A percentile compares a stretch with the other conserved stretches of the same genome.
Evolutionary conservation across 2,797 vertebrate species (phyloP).

Genomic region (Scomberomorus guttatus): DNA sequence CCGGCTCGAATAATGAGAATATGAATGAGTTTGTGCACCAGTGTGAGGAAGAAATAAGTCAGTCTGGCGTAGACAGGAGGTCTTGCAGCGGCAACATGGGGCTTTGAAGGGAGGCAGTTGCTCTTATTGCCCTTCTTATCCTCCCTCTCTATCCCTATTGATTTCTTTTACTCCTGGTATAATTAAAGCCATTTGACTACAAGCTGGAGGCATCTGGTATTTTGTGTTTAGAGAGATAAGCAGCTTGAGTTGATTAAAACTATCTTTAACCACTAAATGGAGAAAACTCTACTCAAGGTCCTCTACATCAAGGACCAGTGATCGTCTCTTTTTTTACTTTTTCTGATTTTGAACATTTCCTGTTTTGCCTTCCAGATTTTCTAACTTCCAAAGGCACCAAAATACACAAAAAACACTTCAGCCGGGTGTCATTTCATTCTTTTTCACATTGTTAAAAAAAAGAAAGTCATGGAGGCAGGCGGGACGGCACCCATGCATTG

Average conservation of each 20-base stretch:
- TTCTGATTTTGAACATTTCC: neutral
- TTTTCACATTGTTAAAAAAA: neutral
- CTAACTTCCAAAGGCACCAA: neutral
- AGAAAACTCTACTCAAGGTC: neutral
- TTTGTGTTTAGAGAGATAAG: slow-evolving; percentile 3
- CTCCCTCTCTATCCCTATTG: slow-evolving; percentile 12
- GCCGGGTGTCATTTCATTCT: neutral
- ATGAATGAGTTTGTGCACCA: slow-evolving; percentile 26
- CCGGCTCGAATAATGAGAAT: slow-evolving; percentile 8
- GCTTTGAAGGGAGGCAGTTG: neutral
- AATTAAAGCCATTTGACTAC: slow-evolving; percentile 43
- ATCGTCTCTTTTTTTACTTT: neutral
- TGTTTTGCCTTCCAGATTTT: no score
- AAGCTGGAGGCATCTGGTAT: slow-evolving; percentile 20
- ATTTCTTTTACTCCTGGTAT: slow-evolving; percentile 32
- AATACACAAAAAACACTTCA: neutral
- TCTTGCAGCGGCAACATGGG: neutral
- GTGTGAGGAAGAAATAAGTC: slow-evolving; percentile 22
- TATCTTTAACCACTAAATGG: slow-evolving; percentile 14
- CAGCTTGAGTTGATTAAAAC: slow-evolving; percentile 31
- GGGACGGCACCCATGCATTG: neutral
- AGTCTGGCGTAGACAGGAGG: neutral
- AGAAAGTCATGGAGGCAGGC: neutral
- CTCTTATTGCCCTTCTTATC: slow-evolving; percentile 26
- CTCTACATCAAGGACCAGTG: neutral